These are phyloP conservation scores for Tenebrosternarchus preto DNA, from an alignment of 2,113 vertebrate species.

Conservation along the genomic window DNA sequence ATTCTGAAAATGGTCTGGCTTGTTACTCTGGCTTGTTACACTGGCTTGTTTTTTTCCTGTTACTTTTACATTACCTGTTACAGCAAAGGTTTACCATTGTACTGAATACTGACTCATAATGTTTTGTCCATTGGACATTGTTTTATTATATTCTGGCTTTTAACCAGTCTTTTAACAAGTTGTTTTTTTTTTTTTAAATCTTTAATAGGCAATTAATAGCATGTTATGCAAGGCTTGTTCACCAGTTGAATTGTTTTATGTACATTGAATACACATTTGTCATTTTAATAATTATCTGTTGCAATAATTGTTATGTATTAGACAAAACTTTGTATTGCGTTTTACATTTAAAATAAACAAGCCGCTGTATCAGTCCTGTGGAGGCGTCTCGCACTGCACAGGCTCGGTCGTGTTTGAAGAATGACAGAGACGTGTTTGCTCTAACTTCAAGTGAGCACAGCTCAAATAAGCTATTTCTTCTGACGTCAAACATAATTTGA, in stretches of 20 bases:
- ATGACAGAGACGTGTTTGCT: conserved; percentile 33
- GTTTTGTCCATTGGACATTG: not conserved
- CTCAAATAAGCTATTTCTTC: conserved; percentile 36
- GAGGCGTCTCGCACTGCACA: not conserved
- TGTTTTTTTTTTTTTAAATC: not conserved
- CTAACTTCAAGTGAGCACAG: conserved; percentile 32
- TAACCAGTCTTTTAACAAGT: not conserved
- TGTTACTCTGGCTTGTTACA: not conserved
- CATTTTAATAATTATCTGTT: not conserved
- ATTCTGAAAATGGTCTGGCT: not conserved
- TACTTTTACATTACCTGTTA: not conserved
- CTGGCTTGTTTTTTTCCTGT: not conserved
- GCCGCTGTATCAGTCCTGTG: not conserved
- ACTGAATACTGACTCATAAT: not conserved
- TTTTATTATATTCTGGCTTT: not conserved
- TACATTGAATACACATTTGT: not conserved
- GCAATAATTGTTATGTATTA: not conserved
- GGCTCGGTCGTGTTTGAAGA: not conserved
- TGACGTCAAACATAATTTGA: conserved; percentile 54
- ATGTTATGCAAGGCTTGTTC: not conserved
- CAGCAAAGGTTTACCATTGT: not conserved
- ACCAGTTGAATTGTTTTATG: not conserved
- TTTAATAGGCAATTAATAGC: not conserved
- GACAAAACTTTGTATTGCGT: not conserved
- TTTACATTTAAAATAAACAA: not conserved